Conservation (phyloP, 2,113 vertebrate genomes). For the human (Homo sapiens) region DNA sequence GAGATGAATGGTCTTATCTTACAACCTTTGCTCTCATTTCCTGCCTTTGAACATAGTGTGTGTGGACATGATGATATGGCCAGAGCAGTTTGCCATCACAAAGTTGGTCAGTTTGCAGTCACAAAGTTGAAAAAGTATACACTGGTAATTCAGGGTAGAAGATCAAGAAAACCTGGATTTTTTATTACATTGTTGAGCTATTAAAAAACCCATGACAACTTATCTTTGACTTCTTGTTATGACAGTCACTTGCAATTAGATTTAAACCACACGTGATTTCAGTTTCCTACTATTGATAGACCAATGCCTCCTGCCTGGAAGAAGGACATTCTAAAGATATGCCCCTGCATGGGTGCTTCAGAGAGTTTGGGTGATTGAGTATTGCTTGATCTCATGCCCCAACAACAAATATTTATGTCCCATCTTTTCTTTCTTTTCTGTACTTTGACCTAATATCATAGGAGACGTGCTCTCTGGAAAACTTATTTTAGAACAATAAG, state of each 20-base stretch:
- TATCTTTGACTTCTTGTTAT: neutral
- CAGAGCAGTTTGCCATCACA: neutral
- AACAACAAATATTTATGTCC: neutral
- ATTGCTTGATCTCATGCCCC: neutral
- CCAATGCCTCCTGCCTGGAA: neutral
- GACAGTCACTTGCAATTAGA: neutral
- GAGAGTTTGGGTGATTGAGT: neutral
- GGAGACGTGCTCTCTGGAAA: neutral
- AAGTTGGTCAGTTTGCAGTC: neutral
- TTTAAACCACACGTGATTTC: neutral
- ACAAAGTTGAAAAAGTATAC: neutral
- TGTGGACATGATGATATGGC: neutral
- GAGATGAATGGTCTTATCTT: neutral
- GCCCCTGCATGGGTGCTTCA: neutral
- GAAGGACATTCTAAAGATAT: neutral
- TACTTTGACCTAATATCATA: neutral
- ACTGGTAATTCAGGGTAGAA: neutral
- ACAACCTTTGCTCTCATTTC: neutral
- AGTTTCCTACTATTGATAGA: neutral
- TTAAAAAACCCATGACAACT: neutral
- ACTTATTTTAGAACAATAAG: slow-evolving; percentile 20
- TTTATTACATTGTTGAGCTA: neutral
- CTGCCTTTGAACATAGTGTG: neutral
- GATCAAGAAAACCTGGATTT: neutral
- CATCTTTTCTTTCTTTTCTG: neutral